phyloP scores from a whole-genome alignment of 2,797 vertebrate species.

The Australoheros facetus region DNA sequence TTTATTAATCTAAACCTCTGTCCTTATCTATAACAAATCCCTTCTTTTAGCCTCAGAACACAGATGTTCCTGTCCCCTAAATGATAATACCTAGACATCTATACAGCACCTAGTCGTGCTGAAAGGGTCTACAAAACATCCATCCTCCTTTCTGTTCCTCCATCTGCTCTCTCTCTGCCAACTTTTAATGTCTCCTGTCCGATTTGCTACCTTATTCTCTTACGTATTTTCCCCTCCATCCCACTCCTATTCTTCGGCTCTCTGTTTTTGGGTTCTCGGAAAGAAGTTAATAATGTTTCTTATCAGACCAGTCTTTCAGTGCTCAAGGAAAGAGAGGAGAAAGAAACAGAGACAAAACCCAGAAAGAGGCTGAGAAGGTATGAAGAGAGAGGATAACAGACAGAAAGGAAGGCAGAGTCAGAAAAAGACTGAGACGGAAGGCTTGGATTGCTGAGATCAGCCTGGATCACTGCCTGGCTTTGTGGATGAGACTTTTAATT shows the following conservation, averaged over 20 bases:
- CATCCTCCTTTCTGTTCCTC: slow-evolving; percentile 21
- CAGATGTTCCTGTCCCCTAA: slow-evolving; percentile 38
- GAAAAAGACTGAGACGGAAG: slow-evolving; percentile 30
- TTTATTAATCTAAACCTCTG: slow-evolving; percentile 1
- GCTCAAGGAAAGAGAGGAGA: slow-evolving; percentile 51
- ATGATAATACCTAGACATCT: slow-evolving; percentile 55
- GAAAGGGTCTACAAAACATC: slow-evolving; percentile 33
- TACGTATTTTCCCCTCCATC: slow-evolving; percentile 33
- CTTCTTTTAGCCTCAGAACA: slow-evolving; percentile 27
- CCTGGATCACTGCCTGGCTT: slow-evolving; percentile 65
- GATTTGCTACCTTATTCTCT: slow-evolving; percentile 26
- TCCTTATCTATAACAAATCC: slow-evolving; percentile 41
- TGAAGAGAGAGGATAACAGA: slow-evolving; percentile 21
- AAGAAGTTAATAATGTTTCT: slow-evolving; percentile 81
- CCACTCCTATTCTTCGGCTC: slow-evolving; percentile 42
- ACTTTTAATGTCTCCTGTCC: slow-evolving; percentile 40
- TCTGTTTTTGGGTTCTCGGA: slow-evolving; percentile 66
- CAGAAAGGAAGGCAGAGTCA: not conserved
- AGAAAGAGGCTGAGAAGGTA: slow-evolving; percentile 34
- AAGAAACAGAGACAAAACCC: slow-evolving; percentile 23
- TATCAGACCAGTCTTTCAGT: slow-evolving; percentile 73
- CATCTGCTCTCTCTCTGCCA: slow-evolving; percentile 29
- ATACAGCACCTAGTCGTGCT: slow-evolving; percentile 25
- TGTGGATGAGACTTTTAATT: slow-evolving; percentile 72
- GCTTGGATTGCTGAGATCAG: slow-evolving; percentile 52